Base-by-base conservation (phyloP, 2,113 vertebrate species). In the Zosterops borbonicus region DNA sequence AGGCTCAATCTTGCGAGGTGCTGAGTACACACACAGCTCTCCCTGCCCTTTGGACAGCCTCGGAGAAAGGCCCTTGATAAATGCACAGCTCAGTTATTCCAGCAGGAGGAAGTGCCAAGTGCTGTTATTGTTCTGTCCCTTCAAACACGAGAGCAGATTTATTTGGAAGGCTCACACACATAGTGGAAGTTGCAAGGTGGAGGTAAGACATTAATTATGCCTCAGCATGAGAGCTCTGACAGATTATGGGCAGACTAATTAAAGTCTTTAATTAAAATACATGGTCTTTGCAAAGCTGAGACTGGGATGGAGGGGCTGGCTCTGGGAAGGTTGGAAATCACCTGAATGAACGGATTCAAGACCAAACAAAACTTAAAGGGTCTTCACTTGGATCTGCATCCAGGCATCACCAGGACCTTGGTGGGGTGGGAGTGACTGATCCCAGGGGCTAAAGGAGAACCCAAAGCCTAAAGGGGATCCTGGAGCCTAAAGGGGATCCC, bases 161-260 rank as follows among this genome's bases (percentile, higher is more conserved):
- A 79, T 83, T 90, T 90, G 96, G 95, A 92, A 96, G 82, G 93
- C 47, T 49, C 93, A 73, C 89, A 63, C 94, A 77, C 81, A 82
- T 5, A 83, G 89, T 68, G n/a, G 50, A 86, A 78, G 90, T 82
- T 29, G 95, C 82, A 70, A 92, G 90, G 83, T 87, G 35, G 96
- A 92, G 89, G 81, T 93, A 89, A 91, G 62, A 64, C 78, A 91
- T 93, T 91, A 96, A 90, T 87, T 91, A 95, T 56, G 78, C 68
- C 94, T 96, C 95, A 92, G 91, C 91, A 42, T 60, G 91, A 91
- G 89, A 88, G 86, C 87, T 91, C 89, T 82, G 92, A 85, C 93
- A 95, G 93, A 93, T 95, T 95, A 96, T 23, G 71, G 84, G 87
- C 69, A 90, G 65, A 15, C 87, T 92, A 90, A 95, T 92, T 95